Evolutionary conservation across 2,888 invertebrate species (phyloP).

Genomic region (Dusona sp.): DNA sequence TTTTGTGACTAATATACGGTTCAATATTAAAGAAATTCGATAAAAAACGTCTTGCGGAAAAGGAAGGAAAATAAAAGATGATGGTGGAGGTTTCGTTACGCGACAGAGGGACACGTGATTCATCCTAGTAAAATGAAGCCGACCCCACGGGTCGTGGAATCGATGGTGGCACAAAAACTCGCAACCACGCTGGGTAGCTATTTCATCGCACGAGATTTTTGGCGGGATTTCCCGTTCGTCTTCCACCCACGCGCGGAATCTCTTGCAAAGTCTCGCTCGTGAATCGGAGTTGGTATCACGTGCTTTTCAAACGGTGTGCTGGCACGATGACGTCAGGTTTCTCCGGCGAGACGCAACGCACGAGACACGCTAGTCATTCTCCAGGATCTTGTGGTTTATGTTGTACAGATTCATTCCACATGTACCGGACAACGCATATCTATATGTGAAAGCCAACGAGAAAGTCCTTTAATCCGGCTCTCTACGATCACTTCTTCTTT

Average conservation of each 20-base stretch:
- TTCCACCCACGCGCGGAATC: constrained; percentile 58
- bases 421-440: background rate
- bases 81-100: background rate
- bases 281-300: constrained; percentile 39
- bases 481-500: background rate
- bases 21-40: too few species aligned
- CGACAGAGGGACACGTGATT: constrained; percentile 17
- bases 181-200: background rate
- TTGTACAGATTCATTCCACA: background rate
- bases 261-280: constrained; percentile 12
- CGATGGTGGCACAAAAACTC: constrained; percentile 57
- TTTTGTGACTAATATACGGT: too few species aligned
- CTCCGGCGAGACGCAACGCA: constrained; percentile 11
- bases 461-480: constrained; percentile 2
- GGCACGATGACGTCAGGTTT: constrained; percentile 55
- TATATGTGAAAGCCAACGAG: constrained; percentile 1
- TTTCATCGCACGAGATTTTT: constrained; percentile 26
- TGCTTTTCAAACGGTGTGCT: constrained; percentile 49
- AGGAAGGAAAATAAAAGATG: background rate
- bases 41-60: background rate
- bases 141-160: constrained; percentile 40
- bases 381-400: constrained; percentile 42
- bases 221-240: constrained; percentile 50
- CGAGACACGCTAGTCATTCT: constrained; percentile 46
- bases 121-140: constrained; percentile 18